These are phyloP conservation scores for Steinernema feltiae DNA, from an alignment of 1,140 invertebrate genomes.

Conservation along the genomic window DNA sequence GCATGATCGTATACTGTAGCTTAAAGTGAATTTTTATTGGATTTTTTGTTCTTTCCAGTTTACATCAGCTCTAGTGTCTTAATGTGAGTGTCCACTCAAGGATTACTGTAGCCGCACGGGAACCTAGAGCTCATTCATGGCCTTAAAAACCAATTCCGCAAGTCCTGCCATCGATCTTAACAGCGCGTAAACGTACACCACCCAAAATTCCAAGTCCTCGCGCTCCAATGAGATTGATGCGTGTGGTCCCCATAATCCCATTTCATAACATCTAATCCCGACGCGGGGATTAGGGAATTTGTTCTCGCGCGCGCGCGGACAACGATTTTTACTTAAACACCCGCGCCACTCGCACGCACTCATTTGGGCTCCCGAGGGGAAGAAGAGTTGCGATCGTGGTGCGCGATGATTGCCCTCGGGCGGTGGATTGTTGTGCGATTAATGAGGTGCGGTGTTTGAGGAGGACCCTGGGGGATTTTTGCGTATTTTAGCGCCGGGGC, in stretches of 20 bases:
- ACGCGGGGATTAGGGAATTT: slow-evolving; percentile 6
- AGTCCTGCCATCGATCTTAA: background rate
- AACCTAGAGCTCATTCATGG: no score
- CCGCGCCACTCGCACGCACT: slow-evolving; percentile 4
- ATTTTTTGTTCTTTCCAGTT: no score
- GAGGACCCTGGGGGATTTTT: background rate
- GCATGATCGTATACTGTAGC: no score
- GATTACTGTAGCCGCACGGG: no score
- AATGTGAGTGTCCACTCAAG: no score
- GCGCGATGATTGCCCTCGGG: background rate
- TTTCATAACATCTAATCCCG: slow-evolving; percentile 8
- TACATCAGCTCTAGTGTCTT: no score
- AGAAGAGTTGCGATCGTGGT: background rate
- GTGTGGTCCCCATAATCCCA: background rate
- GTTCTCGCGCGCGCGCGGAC: no score
- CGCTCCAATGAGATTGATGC: background rate
- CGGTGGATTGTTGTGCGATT: slow-evolving; percentile 1
- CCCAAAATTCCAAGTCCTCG: no score
- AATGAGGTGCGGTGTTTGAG: background rate
- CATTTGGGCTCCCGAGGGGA: background rate
- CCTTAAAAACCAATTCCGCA: background rate
- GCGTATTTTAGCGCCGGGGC: background rate
- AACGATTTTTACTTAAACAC: slow-evolving; percentile 13
- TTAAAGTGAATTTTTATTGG: no score
- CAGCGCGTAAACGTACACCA: no score